Percentiles rank a stretch among this genome's conserved stretches.
phyloP scores from a whole-genome alignment of 2,113 vertebrate species.

The Mus pahari region DNA sequence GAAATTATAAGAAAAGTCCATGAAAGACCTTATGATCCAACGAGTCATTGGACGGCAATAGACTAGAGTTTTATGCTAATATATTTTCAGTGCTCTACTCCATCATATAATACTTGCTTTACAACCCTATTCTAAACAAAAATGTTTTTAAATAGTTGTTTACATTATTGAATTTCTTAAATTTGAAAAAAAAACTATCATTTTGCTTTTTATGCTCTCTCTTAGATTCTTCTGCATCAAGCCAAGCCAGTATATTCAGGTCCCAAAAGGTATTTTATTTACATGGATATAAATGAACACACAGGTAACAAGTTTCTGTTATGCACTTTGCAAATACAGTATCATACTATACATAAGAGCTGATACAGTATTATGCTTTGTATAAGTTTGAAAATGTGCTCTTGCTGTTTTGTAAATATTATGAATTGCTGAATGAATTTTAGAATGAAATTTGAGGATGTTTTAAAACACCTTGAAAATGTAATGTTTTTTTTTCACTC shows the following conservation, averaged over 20 bases:
- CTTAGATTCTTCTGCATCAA: neutral
- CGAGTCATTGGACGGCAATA: neutral
- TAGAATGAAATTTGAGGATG: neutral
- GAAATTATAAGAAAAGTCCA: neutral
- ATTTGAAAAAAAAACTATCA: too few relatives aligned
- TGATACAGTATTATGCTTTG: neutral
- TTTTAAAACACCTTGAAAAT: neutral
- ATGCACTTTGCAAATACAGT: neutral
- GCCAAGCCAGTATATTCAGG: neutral
- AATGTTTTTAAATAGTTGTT: neutral
- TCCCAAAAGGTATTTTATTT: neutral
- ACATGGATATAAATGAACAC: too few relatives aligned
- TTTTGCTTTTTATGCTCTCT: neutral
- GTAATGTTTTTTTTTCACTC: neutral
- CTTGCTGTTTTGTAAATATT: neutral
- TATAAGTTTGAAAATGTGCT: neutral
- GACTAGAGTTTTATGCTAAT: neutral
- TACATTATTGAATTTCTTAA: neutral
- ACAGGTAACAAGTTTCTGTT: neutral
- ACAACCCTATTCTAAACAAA: neutral
- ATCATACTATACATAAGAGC: neutral
- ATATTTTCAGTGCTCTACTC: neutral
- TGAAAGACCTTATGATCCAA: neutral
- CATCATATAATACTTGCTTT: neutral
- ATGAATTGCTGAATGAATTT: neutral